These are phyloP conservation scores for Neuroterus valhalla DNA, from an alignment of 1,140 invertebrate genomes.

Conservation along the genomic window DNA sequence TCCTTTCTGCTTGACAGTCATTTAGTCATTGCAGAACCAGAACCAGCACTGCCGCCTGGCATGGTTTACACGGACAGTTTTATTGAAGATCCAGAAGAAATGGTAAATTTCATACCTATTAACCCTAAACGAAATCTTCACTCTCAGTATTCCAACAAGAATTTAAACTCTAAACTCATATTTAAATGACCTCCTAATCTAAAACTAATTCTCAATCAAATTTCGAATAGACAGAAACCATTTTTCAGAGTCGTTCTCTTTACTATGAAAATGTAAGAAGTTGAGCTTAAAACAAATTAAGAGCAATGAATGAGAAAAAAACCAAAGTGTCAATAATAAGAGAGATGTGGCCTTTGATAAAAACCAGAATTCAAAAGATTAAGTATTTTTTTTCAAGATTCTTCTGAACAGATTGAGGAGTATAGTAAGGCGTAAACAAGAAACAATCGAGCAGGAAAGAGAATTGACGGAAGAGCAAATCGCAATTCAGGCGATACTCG, in stretches of 20 bases:
- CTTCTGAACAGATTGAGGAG: constrained; percentile 59
- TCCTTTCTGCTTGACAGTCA: constrained; percentile 47
- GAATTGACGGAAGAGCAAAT: constrained; percentile 61
- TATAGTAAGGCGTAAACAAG: constrained; percentile 54
- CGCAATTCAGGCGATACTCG: constrained; percentile 59
- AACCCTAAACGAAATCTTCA: not conserved
- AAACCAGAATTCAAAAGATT: not conserved
- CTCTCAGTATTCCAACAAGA: not conserved
- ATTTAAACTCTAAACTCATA: too few species aligned
- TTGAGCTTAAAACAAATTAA: too few species aligned
- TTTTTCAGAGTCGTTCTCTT: too few species aligned
- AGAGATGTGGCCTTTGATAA: not conserved
- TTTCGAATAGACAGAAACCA: too few species aligned
- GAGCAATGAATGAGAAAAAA: not conserved
- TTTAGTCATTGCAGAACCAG: constrained; percentile 51
- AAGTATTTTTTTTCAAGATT: constrained; percentile 47
- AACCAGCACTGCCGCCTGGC: constrained; percentile 40
- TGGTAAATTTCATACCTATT: constrained; percentile 39
- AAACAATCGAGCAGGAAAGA: constrained; percentile 57
- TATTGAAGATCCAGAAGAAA: constrained; percentile 38
- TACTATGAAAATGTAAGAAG: too few species aligned
- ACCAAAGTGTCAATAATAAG: not conserved
- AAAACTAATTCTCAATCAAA: too few species aligned
- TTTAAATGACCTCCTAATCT: too few species aligned
- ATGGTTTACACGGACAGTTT: constrained; percentile 6